Base-by-base conservation (phyloP, 2,113 vertebrate species). In the Daboia siamensis region DNA sequence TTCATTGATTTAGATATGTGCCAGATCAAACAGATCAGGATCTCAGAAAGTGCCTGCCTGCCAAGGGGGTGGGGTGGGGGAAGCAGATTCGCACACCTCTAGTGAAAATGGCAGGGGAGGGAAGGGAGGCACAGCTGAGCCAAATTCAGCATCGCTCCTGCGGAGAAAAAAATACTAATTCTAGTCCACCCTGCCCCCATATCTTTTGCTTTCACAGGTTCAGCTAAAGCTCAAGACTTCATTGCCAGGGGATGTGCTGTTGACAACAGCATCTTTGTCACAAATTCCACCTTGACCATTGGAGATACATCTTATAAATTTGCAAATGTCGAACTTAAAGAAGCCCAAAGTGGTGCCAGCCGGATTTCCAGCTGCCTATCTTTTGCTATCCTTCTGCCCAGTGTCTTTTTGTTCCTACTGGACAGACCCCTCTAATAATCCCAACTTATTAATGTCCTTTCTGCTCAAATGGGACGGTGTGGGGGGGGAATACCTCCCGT, bases 211-310 rank as follows among this genome's bases (percentile, higher is more conserved):
- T 74, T 74, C n/a, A 74, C 69, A 74, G 69, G 13, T 7, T 0
- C 13, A 20, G 2, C 13, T 33, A 0, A 0, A 74, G n/a, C 5
- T 20, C 1, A 33, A 74, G 69, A 74, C 1, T 33, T 80, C 33
- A 8, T 8, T 3, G 69, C 69, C 5, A 80, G 2, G 33, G 69
- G 69, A 39, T 80, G 69, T 3, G 15, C 69, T 20, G 1, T 6
- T 80, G 5, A 6, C 20, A 80, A 2, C 7, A 17, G 0, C 33
- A 39, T 80, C 69, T 80, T 20, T 1, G 39, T 9, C 9, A 8
- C 1, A 0, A 0, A 1, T 39, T 0, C 0, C 69, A 7, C 0
- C 2, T 6, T 39, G 2, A 0, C 3, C 69, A 39, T 8, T 21
- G 33, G 0, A 8, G 1, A 3, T 0, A 0, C 4, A 20, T 1